Evolutionary conservation across 1,140 invertebrate species (phyloP).

Genomic region (Harlomillsia oculata): DNA sequence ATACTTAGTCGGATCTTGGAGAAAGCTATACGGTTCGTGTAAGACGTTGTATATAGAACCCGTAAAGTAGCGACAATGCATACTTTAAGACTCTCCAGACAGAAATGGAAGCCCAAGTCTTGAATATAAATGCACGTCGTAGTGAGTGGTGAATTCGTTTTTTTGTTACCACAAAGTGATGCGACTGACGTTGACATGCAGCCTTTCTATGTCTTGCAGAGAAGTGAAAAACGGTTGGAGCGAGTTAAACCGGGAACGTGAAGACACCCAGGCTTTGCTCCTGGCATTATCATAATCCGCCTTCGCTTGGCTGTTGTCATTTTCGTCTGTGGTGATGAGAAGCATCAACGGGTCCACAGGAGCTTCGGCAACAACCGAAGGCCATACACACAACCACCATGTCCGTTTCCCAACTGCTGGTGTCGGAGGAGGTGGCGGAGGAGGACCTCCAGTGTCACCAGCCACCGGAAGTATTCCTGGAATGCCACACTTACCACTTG

Average conservation of each 20-base stretch:
- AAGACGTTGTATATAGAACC: no score
- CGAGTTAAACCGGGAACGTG: not conserved
- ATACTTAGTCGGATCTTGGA: no score
- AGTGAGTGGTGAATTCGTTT: not conserved
- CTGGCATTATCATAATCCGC: not conserved
- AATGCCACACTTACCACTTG: not conserved
- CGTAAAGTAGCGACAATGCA: no score
- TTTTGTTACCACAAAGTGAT: no score
- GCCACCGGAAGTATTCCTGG: constrained; percentile 9
- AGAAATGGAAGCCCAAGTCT: not conserved
- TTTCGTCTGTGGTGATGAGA: constrained; percentile 4
- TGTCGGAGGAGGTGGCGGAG: constrained; percentile 7
- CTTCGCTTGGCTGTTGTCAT: not conserved
- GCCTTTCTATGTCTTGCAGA: constrained; percentile 8
- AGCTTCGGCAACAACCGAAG: no score
- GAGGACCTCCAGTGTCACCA: no score
- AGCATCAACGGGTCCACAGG: constrained; percentile 21
- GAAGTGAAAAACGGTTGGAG: constrained; percentile 11
- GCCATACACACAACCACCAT: no score
- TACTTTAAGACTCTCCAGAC: not conserved
- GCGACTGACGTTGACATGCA: constrained; percentile 13
- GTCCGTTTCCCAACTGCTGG: constrained; percentile 13
- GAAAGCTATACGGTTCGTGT: no score
- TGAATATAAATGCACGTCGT: not conserved
- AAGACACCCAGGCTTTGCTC: not conserved